A percentile compares a stretch with the other conserved stretches of the same genome.
phyloP scores from a whole-genome alignment of 2,888 invertebrate species.

The Mimas tiliae region DNA sequence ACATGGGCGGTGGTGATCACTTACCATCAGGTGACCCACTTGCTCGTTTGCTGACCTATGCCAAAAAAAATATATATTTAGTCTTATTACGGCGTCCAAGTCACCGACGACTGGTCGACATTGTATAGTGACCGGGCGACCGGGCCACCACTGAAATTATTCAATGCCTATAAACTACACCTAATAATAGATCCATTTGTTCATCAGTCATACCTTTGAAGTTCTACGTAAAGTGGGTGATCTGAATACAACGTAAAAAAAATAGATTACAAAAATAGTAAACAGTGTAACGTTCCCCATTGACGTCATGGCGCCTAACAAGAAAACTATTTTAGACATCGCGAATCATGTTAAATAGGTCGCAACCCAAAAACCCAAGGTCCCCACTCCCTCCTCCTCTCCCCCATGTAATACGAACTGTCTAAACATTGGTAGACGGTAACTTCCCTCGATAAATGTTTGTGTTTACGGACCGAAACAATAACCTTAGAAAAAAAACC shows the following conservation, averaged over 20 bases:
- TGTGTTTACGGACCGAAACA: background rate
- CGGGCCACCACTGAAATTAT: no score
- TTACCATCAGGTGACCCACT: no score
- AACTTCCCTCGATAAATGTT: background rate
- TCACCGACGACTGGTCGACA: no score
- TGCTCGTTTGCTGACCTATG: no score
- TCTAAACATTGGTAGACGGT: background rate
- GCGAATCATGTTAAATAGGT: conserved; percentile 36
- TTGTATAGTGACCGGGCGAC: no score
- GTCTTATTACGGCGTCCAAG: no score
- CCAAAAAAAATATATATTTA: no score
- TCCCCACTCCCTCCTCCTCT: background rate
- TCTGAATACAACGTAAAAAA: conserved; percentile 10
- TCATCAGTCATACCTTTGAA: background rate
- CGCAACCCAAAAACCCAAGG: conserved; percentile 38
- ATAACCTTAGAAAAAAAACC: background rate
- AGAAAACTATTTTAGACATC: conserved; percentile 32
- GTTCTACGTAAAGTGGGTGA: conserved; percentile 14
- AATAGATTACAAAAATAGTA: conserved; percentile 29
- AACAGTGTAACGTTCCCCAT: conserved; percentile 35
- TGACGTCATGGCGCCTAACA: conserved; percentile 34
- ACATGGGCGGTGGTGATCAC: no score
- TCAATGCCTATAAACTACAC: background rate
- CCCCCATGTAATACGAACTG: conserved; percentile 14
- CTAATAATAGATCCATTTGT: background rate